Evolutionary conservation across 1,140 invertebrate species (phyloP).

Genomic region (honey bee (Apis mellifera)): Amel_HAv3.1 CM009939.2:3381001-3381500

Average conservation of each 20-base stretch:
- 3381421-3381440: slow-evolving; percentile 60
- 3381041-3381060: slow-evolving; percentile 58
- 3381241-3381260: slow-evolving; percentile 80
- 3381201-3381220: slow-evolving; percentile 38
- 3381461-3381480: slow-evolving; percentile 47
- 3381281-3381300: slow-evolving; percentile 39
- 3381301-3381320: background rate
- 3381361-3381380: slow-evolving; percentile 75
- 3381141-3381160: slow-evolving; percentile 36
- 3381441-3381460: slow-evolving; percentile 37
- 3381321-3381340: no score
- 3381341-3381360: slow-evolving; percentile 72
- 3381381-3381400: slow-evolving; percentile 70
- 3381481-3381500: slow-evolving; percentile 49
- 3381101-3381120: slow-evolving; percentile 74
- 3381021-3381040: background rate
- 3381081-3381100: slow-evolving; percentile 64
- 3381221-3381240: slow-evolving; percentile 52
- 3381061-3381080: slow-evolving; percentile 77
- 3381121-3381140: slow-evolving; percentile 49
- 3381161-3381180: background rate
- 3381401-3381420: slow-evolving; percentile 57
- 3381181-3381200: background rate
- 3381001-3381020: no score
- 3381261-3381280: slow-evolving; percentile 40